phyloP scores from a whole-genome alignment of 2,888 invertebrate genomes.

The Acanthococcus lagerstroemiae region DNA sequence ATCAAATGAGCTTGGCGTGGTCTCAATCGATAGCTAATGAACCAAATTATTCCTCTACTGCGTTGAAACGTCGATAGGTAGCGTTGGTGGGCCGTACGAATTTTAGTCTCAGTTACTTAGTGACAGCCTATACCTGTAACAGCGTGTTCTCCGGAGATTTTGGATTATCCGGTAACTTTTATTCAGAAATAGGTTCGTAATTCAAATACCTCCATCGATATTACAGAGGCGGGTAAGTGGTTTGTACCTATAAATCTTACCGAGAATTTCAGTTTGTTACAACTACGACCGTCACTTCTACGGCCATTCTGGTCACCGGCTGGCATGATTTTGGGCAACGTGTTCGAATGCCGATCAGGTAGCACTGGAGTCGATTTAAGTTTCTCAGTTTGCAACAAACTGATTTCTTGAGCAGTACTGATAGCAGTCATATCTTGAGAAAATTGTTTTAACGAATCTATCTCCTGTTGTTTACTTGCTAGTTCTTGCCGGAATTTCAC shows the following conservation, averaged over 20 bases:
- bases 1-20: too few species aligned
- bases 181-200: too few species aligned
- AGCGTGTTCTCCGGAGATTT: too few species aligned
- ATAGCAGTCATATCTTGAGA: slow-evolving; percentile 26
- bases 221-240: too few species aligned
- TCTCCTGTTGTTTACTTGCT: slow-evolving; percentile 47
- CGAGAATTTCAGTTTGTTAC: neutral
- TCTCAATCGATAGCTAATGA: too few species aligned
- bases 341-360: neutral
- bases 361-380: neutral
- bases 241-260: slow-evolving; percentile 6
- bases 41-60: too few species aligned
- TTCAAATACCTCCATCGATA: too few species aligned
- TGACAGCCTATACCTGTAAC: too few species aligned
- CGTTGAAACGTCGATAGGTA: too few species aligned
- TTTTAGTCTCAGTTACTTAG: too few species aligned
- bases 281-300: neutral
- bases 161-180: too few species aligned
- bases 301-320: neutral
- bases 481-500: slow-evolving; percentile 49
- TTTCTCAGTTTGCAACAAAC: slow-evolving; percentile 7
- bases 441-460: slow-evolving; percentile 46
- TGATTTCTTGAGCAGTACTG: slow-evolving; percentile 28
- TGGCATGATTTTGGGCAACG: slow-evolving; percentile 10
- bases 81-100: too few species aligned